phyloP scores from a whole-genome alignment of 2,888 invertebrate genomes.

The Brachynemurus nebulosus region DNA sequence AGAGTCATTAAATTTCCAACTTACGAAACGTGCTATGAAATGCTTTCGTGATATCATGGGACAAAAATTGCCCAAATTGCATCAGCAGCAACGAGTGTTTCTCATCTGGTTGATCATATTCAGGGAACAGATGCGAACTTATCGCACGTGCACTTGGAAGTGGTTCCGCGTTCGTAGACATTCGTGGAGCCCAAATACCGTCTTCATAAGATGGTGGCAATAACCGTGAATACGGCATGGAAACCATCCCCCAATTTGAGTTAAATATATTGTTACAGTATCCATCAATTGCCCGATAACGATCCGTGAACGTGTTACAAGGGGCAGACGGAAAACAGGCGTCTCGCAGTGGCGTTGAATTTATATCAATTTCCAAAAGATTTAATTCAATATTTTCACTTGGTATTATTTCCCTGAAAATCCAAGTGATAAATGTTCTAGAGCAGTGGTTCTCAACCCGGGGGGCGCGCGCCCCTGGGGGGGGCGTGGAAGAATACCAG shows the following conservation, averaged over 20 bases:
- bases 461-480: too few species aligned
- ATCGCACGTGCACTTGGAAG: slow-evolving; percentile 53
- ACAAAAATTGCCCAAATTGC: slow-evolving; percentile 69
- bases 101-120: slow-evolving; percentile 43
- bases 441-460: too few species aligned
- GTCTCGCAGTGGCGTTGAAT: slow-evolving; percentile 30
- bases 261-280: slow-evolving; percentile 65
- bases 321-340: slow-evolving; percentile 28
- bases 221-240: slow-evolving; percentile 48
- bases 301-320: slow-evolving; percentile 33
- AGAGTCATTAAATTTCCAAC: slow-evolving; percentile 15
- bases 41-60: slow-evolving; percentile 61
- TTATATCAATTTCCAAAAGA: slow-evolving; percentile 31
- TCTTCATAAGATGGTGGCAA: slow-evolving; percentile 53
- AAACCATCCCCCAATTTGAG: slow-evolving; percentile 56
- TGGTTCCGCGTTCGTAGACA: slow-evolving; percentile 38
- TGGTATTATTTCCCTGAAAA: slow-evolving; percentile 31
- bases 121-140: slow-evolving; percentile 45
- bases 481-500: too few species aligned
- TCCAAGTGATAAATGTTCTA: neutral
- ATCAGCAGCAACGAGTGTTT: slow-evolving; percentile 53
- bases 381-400: slow-evolving; percentile 33
- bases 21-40: slow-evolving; percentile 53
- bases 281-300: slow-evolving; percentile 62
- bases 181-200: slow-evolving; percentile 44